These are phyloP conservation scores for Lysandra coridon DNA, from an alignment of 2,888 invertebrate genomes.

Conservation along the genomic window DNA sequence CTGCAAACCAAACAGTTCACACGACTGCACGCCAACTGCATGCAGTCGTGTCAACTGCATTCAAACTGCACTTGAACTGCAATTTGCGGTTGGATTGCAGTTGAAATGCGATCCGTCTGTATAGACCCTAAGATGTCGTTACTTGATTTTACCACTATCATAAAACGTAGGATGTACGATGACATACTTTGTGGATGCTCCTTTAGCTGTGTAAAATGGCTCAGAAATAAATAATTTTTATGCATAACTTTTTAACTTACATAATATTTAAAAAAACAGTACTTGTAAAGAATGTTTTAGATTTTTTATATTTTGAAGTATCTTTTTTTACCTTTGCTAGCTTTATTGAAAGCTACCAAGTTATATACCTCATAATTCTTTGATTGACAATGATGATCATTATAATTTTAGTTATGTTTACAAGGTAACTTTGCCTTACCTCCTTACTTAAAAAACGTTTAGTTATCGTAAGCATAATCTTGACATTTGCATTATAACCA, in stretches of 20 bases:
- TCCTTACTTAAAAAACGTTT: neutral
- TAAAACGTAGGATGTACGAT: neutral
- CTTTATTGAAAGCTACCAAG: neutral
- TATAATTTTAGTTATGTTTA: neutral
- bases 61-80: too few relatives aligned
- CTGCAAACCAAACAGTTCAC: too few relatives aligned
- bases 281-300: neutral
- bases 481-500: neutral
- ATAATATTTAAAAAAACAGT: neutral
- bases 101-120: too few relatives aligned
- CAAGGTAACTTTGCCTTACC: constrained; percentile 1
- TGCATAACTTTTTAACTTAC: neutral
- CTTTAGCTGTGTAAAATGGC: neutral
- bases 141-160: too few relatives aligned
- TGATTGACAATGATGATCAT: neutral
- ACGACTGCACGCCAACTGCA: too few relatives aligned
- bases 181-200: neutral
- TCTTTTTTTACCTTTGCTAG: neutral
- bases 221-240: neutral
- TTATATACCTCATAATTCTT: neutral
- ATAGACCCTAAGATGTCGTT: too few relatives aligned
- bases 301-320: constrained; percentile 1
- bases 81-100: too few relatives aligned
- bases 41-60: too few relatives aligned
- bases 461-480: neutral